A percentile compares a stretch with the other conserved stretches of the same genome.
Evolutionary conservation across 2,113 vertebrate species (phyloP).

Genomic region (Sciurus niger): DNA sequence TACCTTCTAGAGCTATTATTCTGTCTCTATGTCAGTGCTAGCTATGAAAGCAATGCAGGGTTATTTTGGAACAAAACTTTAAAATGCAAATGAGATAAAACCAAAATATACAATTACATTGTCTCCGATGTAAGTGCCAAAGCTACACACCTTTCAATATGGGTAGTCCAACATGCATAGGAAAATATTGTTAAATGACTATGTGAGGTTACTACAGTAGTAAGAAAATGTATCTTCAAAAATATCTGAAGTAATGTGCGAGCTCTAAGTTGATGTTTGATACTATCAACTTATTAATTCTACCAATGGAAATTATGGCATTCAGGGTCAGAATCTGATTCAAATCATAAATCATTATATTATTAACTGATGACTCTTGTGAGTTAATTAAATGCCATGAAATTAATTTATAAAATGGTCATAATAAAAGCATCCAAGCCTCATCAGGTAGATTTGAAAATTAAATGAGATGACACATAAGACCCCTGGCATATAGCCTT

Average conservation of each 20-base stretch:
- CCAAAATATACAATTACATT: neutral
- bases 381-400: conserved; percentile 37
- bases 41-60: neutral
- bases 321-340: neutral
- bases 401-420: conserved; percentile 16
- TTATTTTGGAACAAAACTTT: conserved; percentile 10
- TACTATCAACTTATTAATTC: neutral
- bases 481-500: too few relatives aligned
- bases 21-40: neutral
- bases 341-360: conserved; percentile 2
- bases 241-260: neutral
- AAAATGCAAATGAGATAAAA: neutral
- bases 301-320: conserved; percentile 23
- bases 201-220: neutral
- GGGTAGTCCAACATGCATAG: neutral
- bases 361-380: neutral
- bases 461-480: neutral
- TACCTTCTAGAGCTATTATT: neutral
- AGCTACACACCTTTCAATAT: neutral
- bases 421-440: neutral
- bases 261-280: conserved; percentile 10
- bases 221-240: conserved; percentile 24
- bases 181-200: neutral
- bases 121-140: neutral
- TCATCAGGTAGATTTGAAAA: neutral